A percentile compares a stretch with the other conserved stretches of the same genome.
phyloP scores from a whole-genome alignment of 2,113 vertebrate genomes.

The Oreochromis aureus region DNA sequence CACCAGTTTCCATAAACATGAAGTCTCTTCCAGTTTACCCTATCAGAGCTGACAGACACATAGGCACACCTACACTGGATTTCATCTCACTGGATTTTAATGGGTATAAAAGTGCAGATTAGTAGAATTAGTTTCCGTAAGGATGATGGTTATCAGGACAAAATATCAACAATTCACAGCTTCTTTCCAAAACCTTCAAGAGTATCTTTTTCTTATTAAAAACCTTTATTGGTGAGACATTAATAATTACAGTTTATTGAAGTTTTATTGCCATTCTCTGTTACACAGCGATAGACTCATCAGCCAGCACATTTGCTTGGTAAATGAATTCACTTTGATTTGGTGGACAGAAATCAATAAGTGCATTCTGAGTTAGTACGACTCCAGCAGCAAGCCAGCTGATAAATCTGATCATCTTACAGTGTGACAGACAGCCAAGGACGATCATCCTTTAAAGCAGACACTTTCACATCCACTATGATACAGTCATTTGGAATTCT shows the following conservation, averaged over 20 bases:
- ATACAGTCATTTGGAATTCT: slow-evolving; percentile 36
- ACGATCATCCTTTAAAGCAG: neutral
- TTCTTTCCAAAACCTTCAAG: neutral
- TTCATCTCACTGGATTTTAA: neutral
- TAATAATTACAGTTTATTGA: neutral
- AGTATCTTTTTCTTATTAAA: neutral
- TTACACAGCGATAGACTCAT: neutral
- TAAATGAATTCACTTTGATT: neutral
- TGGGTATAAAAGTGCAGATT: neutral
- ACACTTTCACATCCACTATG: neutral
- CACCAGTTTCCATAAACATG: neutral
- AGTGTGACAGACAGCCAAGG: neutral
- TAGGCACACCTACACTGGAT: neutral
- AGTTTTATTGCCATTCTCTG: neutral
- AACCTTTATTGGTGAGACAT: neutral
- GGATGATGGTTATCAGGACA: neutral
- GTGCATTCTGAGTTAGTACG: neutral
- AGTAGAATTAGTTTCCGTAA: neutral
- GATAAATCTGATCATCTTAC: neutral
- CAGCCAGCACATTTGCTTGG: neutral
- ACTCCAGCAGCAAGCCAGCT: neutral
- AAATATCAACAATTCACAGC: neutral
- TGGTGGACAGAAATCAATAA: neutral
- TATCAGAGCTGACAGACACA: neutral
- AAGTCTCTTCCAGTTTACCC: neutral